Conservation (phyloP, 2,113 vertebrate species). For the Motacilla tschutschensis region DNA sequence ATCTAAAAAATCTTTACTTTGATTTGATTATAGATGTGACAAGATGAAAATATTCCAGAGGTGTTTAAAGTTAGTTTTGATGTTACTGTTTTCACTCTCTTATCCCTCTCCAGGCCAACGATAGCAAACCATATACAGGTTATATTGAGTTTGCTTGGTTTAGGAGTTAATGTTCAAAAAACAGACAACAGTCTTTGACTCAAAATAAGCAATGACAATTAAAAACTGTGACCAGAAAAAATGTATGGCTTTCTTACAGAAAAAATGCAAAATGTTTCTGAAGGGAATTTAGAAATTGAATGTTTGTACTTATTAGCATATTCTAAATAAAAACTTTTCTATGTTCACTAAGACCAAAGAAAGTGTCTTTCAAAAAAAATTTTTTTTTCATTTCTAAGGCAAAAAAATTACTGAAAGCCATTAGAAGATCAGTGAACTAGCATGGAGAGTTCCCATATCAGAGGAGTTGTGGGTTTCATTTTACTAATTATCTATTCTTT, state of each 20-base stretch:
- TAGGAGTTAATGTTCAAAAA: neutral
- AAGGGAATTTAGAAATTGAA: neutral
- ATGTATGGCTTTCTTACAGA: neutral
- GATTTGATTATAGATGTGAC: neutral
- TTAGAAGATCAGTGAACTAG: neutral
- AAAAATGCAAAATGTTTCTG: neutral
- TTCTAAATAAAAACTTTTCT: neutral
- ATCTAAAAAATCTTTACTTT: neutral
- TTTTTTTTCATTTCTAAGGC: neutral
- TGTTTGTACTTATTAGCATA: neutral
- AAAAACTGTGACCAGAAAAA: neutral
- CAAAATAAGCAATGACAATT: neutral
- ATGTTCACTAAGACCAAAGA: neutral
- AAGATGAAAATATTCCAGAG: neutral
- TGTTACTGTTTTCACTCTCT: neutral
- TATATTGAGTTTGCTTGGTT: accelerated
- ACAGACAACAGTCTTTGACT: neutral
- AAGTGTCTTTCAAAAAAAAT: neutral
- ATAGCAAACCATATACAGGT: neutral
- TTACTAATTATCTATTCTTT: neutral
- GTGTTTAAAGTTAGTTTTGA: neutral
- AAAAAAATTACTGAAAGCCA: neutral
- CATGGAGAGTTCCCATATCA: neutral
- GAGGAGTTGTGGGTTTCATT: neutral
- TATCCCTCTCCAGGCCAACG: neutral